These are phyloP conservation scores for Rhinophrynus dorsalis DNA, from an alignment of 2,797 vertebrate species.

Conservation along the genomic window DNA sequence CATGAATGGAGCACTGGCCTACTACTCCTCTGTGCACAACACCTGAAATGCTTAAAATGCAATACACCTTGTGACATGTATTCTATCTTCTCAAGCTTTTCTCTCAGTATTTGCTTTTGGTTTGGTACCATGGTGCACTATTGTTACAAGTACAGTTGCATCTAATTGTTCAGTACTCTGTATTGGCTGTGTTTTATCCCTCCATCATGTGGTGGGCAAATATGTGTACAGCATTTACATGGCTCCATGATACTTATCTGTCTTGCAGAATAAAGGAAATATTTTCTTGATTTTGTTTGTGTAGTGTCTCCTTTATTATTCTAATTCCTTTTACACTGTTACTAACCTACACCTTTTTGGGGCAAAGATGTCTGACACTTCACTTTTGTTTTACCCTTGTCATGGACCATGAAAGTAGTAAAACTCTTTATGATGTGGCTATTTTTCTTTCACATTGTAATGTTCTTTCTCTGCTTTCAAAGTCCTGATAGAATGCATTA, in stretches of 20 bases:
- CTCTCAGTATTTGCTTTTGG: conserved; percentile 35
- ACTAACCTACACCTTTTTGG: too few relatives aligned
- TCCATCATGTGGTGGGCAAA: conserved; percentile 66
- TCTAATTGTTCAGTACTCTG: conserved; percentile 69
- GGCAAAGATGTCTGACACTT: too few relatives aligned
- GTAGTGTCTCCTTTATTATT: neutral
- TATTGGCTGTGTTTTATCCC: conserved; percentile 71
- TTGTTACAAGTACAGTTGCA: conserved; percentile 46
- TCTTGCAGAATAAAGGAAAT: conserved; percentile 77
- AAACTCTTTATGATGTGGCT: too few relatives aligned
- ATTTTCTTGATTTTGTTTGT: conserved; percentile 69
- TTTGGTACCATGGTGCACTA: conserved; percentile 41
- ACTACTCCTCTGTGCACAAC: neutral
- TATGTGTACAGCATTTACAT: conserved; percentile 70
- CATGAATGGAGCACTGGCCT: neutral
- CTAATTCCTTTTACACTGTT: neutral
- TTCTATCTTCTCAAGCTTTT: neutral
- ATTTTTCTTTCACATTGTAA: too few relatives aligned
- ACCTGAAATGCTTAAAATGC: neutral
- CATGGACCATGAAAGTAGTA: too few relatives aligned
- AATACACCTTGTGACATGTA: conserved; percentile 26
- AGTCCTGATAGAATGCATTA: too few relatives aligned
- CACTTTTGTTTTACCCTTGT: too few relatives aligned
- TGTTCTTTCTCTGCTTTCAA: too few relatives aligned
- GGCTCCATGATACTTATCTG: conserved; percentile 70